Evolutionary conservation across 2,113 vertebrate genomes (phyloP), one percentile per base, ranked within the genome.

Genomic region (Poeciliopsis turrubarensis): DNA sequence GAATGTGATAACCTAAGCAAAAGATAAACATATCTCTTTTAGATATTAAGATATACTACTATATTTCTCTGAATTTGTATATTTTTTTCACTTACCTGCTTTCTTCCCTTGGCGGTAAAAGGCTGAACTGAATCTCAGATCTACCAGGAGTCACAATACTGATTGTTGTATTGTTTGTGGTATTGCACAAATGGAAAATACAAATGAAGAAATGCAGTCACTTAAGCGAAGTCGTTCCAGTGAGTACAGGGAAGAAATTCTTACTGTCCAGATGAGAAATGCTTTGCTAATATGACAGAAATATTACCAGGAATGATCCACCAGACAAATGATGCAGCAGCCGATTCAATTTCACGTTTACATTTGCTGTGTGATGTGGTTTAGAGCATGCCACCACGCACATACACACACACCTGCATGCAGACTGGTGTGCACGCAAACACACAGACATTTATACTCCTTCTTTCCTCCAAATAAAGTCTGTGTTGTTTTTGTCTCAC

Each of bases 341-440:
- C 75, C 77, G 47, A 91, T 91, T 91, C 84, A 90, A 91, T 90
- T 90, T 86, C 85, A 88, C 85, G 82, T 90, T 86, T 89, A 86
- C 87, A 91, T 90, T 88, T 86, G 86, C 80, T 25, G n/a, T 64
- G 63, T 91, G 84, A 90, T 89, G 85, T 75, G 82, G 90, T 90
- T 91, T 86, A 83, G 61, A 54, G 65, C 44, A 75, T 68, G 54
- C 86, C 78, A 79, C 60, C 14, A 25, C 22, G 47, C 47, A 51
- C 19, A 51, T 19, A 25, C 19, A 51, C 17, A 51, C 15, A 25
- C 47, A 51, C 34, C 34, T 37, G 10, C 10, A 37, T 11, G 34
- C 19, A 51, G 6, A 19, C 79, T 34, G 73, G 72, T 10, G 65
- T 73, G 70, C 63, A 78, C 79, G 65, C 31, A 44, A 44, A 30